phyloP scores from a whole-genome alignment of 2,113 vertebrate species.

The Panurus biarmicus region DNA sequence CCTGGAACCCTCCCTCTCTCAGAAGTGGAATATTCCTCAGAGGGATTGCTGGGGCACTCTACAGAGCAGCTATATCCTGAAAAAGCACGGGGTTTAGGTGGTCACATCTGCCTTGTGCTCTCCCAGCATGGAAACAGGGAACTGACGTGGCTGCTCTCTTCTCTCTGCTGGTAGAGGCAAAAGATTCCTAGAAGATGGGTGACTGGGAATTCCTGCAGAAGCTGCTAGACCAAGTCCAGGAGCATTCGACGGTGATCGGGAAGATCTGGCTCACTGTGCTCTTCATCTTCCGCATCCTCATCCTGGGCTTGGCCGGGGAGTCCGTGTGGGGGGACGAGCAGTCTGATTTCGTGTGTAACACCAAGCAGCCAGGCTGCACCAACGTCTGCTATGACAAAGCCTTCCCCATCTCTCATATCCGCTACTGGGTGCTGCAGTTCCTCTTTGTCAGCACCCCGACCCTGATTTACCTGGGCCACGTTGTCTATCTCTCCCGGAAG shows the following conservation, averaged over 20 bases:
- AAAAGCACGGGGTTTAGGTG: neutral
- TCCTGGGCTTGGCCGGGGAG: constrained; percentile 85
- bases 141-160: neutral
- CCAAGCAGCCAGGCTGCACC: constrained; percentile 86
- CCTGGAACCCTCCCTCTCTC: neutral
- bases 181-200: constrained; percentile 71
- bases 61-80: neutral
- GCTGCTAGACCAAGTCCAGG: constrained; percentile 91
- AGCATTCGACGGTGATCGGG: constrained; percentile 86
- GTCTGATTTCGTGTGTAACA: constrained; percentile 89
- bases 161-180: neutral
- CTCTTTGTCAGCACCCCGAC: constrained; percentile 94
- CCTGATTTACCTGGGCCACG: constrained; percentile 89
- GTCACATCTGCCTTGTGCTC: neutral
- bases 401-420: constrained; percentile 96
- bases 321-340: constrained; percentile 97
- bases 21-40: neutral
- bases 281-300: constrained; percentile 95
- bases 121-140: neutral
- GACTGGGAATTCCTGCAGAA: constrained; percentile 96
- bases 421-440: constrained; percentile 95
- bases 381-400: constrained; percentile 90
- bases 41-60: neutral
- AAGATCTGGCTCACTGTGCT: constrained; percentile 94
- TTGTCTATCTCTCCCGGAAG: constrained; percentile 74